Conservation (phyloP, 1,140 invertebrate species). For the Contarinia nasturtii region DNA sequence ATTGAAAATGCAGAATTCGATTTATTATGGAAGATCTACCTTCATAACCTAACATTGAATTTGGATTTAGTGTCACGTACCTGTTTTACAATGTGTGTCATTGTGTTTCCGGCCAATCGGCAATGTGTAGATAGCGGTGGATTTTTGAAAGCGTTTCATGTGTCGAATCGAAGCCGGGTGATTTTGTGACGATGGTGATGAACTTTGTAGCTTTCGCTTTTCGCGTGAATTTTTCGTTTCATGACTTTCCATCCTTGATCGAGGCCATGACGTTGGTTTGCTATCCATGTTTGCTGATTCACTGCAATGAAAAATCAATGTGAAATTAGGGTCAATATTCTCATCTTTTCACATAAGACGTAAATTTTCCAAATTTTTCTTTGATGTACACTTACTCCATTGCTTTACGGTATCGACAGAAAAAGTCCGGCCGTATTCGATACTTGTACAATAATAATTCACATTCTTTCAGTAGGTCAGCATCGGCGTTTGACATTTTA, state of each 20-base stretch:
- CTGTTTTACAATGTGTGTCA: too few species aligned
- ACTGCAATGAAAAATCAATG: neutral
- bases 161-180: neutral
- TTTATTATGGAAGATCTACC: too few species aligned
- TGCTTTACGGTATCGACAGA: slow-evolving; percentile 30
- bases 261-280: neutral
- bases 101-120: slow-evolving; percentile 4
- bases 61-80: too few species aligned
- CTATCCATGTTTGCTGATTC: neutral
- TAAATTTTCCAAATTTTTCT: slow-evolving; percentile 13
- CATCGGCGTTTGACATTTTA: slow-evolving; percentile 22
- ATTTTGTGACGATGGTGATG: neutral
- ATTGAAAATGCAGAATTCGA: too few species aligned
- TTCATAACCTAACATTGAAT: too few species aligned
- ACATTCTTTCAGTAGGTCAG: slow-evolving; percentile 32
- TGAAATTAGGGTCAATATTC: too few species aligned
- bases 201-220: slow-evolving; percentile 2
- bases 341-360: too few species aligned
- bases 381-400: slow-evolving; percentile 13
- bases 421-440: slow-evolving; percentile 41
- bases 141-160: slow-evolving; percentile 12
- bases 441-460: slow-evolving; percentile 40
- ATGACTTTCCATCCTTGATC: neutral
- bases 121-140: slow-evolving; percentile 20
- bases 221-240: neutral